Evolutionary conservation across 1,140 invertebrate genomes (phyloP).

Genomic region (Bombus ignitus): DNA sequence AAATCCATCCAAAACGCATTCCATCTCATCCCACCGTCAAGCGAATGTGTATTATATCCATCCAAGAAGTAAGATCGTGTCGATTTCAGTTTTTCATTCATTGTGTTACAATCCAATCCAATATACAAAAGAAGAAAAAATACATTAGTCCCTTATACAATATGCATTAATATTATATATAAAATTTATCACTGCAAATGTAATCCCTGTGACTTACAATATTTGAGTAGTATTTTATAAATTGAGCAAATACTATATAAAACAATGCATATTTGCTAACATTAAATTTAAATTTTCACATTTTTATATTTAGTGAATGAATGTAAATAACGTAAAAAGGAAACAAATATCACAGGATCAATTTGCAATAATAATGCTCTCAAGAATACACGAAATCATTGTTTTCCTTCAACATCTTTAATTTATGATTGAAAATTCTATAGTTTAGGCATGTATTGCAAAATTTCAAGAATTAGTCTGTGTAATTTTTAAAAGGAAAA

Average conservation of each 20-base stretch:
- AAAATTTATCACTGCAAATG: conserved; percentile 66
- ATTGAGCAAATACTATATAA: conserved; percentile 25
- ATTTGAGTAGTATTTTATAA: conserved; percentile 17
- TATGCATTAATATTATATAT: conserved; percentile 65
- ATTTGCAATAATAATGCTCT: conserved; percentile 62
- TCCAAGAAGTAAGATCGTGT: conserved; percentile 83
- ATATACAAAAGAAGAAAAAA: conserved; percentile 84
- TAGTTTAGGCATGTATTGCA: conserved; percentile 14
- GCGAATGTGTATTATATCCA: conserved; percentile 81
- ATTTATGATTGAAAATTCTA: conserved; percentile 17
- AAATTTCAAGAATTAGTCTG: conserved; percentile 4
- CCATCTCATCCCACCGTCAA: conserved; percentile 74
- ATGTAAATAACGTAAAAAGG: neutral
- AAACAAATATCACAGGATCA: conserved; percentile 56
- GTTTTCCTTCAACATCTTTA: conserved; percentile 57
- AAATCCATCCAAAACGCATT: conserved; percentile 80
- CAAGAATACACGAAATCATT: conserved; percentile 59
- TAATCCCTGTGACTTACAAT: conserved; percentile 57
- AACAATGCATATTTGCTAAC: conserved; percentile 9
- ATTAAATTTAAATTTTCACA: conserved; percentile 15
- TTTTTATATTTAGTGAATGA: neutral
- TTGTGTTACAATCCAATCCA: conserved; percentile 83
- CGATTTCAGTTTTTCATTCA: conserved; percentile 83
- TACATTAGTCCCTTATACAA: conserved; percentile 81
- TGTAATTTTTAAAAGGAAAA: conserved; percentile 55